Conservation (phyloP, 2,113 vertebrate species). For the Alethe castanea region DNA sequence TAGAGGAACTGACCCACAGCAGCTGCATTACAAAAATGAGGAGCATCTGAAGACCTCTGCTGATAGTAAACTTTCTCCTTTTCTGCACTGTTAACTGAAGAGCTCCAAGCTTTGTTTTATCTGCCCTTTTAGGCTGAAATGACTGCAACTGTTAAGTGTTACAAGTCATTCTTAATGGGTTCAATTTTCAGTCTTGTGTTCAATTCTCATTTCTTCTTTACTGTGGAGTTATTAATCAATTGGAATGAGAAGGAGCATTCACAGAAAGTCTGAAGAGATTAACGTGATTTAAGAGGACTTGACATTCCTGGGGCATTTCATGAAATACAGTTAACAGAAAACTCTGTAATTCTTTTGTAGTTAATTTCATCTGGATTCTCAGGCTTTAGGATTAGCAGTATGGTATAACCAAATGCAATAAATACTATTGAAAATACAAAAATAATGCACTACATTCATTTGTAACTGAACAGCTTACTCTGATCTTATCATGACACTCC, state of each 20-base stretch:
- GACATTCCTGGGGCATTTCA: not conserved
- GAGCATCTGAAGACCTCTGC: not conserved
- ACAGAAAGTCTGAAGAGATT: slow-evolving; percentile 43
- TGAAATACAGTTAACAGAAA: not conserved
- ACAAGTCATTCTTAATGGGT: not conserved
- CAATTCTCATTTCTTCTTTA: slow-evolving; percentile 32
- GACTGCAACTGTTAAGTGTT: not conserved
- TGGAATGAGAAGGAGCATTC: not conserved
- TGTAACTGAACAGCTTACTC: not conserved
- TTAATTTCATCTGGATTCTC: not conserved
- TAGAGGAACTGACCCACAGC: not conserved
- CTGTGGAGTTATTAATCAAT: not conserved
- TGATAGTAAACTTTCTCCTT: not conserved
- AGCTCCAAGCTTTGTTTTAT: not conserved
- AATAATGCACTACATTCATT: not conserved
- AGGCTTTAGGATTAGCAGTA: not conserved
- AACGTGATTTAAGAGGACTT: slow-evolving; percentile 18
- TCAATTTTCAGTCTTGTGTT: not conserved
- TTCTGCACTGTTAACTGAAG: not conserved
- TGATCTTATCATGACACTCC: not conserved
- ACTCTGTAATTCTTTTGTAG: not conserved
- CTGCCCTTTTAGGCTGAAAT: not conserved
- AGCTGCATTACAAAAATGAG: not conserved
- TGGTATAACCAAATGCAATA: not conserved
- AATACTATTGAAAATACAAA: not conserved